phyloP scores from a whole-genome alignment of 2,888 invertebrate species.

The Drosophila lutescens region DNA sequence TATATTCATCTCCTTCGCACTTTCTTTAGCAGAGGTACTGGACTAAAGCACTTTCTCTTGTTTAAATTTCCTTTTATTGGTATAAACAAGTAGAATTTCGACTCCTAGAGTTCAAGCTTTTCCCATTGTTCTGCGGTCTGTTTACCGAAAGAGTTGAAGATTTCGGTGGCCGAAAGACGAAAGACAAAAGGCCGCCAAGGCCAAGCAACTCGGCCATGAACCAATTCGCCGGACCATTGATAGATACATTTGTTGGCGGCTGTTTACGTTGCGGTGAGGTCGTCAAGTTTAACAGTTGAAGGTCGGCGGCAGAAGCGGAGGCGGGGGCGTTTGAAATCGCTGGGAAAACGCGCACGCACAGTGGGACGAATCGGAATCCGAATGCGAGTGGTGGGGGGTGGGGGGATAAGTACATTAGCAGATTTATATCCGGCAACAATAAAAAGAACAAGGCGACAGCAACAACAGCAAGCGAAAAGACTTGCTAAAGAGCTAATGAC shows the following conservation, averaged over 20 bases:
- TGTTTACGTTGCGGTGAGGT: constrained; percentile 29
- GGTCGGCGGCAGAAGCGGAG: constrained; percentile 30
- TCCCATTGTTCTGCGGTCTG: constrained; percentile 12
- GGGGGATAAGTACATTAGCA: constrained; percentile 57
- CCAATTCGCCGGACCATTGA: constrained; percentile 49
- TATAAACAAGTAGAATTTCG: neutral
- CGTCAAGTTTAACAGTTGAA: constrained; percentile 48
- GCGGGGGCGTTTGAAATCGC: constrained; percentile 28
- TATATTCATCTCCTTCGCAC: too few species aligned
- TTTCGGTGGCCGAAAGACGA: constrained; percentile 3
- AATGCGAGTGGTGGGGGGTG: neutral
- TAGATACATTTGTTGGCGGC: constrained; percentile 23
- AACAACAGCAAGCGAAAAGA: constrained; percentile 41
- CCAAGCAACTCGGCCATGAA: constrained; percentile 59
- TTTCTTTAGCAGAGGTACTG: too few species aligned
- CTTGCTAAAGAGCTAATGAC: constrained; percentile 72
- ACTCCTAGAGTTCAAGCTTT: neutral
- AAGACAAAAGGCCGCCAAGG: constrained; percentile 46
- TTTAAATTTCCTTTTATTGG: too few species aligned
- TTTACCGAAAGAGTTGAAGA: neutral
- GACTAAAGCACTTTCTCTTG: too few species aligned
- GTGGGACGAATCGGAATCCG: neutral
- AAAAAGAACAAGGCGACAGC: constrained; percentile 27
- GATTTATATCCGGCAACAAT: constrained; percentile 41
- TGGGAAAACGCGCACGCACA: constrained; percentile 15